Conservation (phyloP, 2,113 vertebrate species). For the Arothron firmamentum region DNA sequence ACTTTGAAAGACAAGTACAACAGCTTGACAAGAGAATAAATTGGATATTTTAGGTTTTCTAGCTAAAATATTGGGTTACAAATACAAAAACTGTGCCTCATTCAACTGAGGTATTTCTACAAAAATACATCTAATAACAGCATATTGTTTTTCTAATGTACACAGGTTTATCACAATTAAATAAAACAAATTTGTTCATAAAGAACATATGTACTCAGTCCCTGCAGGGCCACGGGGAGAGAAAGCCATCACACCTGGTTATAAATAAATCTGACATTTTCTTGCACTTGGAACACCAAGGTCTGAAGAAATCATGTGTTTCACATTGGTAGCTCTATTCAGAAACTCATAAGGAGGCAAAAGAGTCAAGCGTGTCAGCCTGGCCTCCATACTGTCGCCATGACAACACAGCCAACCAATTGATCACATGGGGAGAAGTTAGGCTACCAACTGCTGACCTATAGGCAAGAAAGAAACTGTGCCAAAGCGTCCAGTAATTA, state of each 20-base stretch:
- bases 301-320: neutral
- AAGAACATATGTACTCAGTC: conserved; percentile 24
- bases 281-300: neutral
- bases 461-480: no score
- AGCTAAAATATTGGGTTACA: conserved; percentile 47
- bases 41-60: conserved; percentile 17
- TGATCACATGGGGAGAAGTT: no score
- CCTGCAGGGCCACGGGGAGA: conserved; percentile 15
- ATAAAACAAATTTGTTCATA: conserved; percentile 30
- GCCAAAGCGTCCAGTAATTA: neutral
- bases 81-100: conserved; percentile 48
- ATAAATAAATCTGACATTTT: neutral
- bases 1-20: conserved; percentile 27
- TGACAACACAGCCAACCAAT: conserved; percentile 3
- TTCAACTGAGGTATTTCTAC: conserved; percentile 63
- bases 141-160: conserved; percentile 37
- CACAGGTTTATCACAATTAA: conserved; percentile 40
- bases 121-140: conserved; percentile 69
- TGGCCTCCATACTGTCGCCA: conserved; percentile 20
- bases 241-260: neutral
- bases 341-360: neutral
- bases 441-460: no score
- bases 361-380: neutral
- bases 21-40: conserved; percentile 30
- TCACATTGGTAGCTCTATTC: conserved; percentile 6